Base-by-base conservation (phyloP, 2,797 vertebrate genomes). In the Tarsius wallacei region DNA sequence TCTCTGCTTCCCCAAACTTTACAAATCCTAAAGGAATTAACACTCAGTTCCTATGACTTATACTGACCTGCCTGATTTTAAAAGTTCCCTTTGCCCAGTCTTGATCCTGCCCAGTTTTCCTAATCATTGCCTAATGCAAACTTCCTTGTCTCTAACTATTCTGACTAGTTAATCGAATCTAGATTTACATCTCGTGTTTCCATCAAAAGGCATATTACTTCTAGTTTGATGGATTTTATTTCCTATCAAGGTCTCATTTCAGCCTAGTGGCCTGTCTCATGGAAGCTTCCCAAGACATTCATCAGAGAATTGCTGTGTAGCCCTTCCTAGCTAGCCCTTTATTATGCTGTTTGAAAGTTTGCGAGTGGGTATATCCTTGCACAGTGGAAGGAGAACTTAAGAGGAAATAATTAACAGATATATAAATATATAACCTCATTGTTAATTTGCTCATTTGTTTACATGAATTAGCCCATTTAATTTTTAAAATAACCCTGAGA, bases 401-500 rank as follows among this genome's bases (percentile, higher is more conserved):
- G 47, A 9, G 55, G 64, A 96, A 87, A 74, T 49, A 81, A 78
- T 71, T 78, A 66, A 53, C 57, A 68, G 66, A 12, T 28, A 53
- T 2, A 31, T 31, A 4, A 24, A 57, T 57, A 22, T 31, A 80
- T 42, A 68, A 74, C 9, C 12, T 77, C 0, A 13, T 71, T 90
- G 12, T 16, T 95, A 81, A 42, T 22, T 74, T 76, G 53, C 47
- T 87, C 26, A 74, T 81, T 88, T 24, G 33, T 76, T 81, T 86
- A n/a, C 36, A 86, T 84, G 57, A 9, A 26, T 80, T 91, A 68
- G 55, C 31, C 64, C 55, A n/a, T 66, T 73, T 74, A 91, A 81
- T 85, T 91, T 84, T 74, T 42, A 73, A 91, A 94, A 91, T 55
- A 80, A 80, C 4, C 33, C 16, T 47, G 68, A 78, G 14, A 87